Percentiles rank a stretch among this genome's conserved stretches.
These are phyloP conservation scores for Nesogale talazaci DNA, from an alignment of 2,113 vertebrate genomes.

Conservation along the genomic window DNA sequence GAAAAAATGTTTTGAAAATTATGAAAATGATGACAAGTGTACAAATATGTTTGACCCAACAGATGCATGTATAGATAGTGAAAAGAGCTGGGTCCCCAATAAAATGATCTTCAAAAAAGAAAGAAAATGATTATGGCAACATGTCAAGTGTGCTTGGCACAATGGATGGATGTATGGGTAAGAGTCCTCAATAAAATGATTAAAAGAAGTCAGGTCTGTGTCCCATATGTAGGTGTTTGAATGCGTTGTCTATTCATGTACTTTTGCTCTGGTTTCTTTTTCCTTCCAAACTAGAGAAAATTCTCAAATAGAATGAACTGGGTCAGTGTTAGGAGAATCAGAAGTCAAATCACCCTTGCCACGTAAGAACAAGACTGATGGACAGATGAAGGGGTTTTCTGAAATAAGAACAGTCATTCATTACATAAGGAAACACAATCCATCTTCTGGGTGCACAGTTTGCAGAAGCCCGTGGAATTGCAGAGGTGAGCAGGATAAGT, in stretches of 20 bases:
- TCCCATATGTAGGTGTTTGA: neutral
- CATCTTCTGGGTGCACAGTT: neutral
- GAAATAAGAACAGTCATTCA: neutral
- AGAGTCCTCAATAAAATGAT: too few species aligned
- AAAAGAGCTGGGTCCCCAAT: too few species aligned
- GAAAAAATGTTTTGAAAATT: too few species aligned
- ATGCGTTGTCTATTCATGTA: neutral
- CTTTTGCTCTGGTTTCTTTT: neutral
- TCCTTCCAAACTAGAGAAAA: neutral
- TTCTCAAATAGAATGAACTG: neutral
- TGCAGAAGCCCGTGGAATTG: neutral
- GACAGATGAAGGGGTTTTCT: neutral
- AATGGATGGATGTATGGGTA: too few species aligned
- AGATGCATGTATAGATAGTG: too few species aligned
- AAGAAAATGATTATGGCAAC: too few species aligned
- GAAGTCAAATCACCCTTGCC: neutral
- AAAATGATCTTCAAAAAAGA: too few species aligned
- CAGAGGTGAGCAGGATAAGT: neutral
- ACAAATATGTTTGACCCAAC: too few species aligned
- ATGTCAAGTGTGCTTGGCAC: too few species aligned
- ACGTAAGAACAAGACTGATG: neutral
- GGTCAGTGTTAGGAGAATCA: neutral
- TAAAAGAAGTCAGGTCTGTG: neutral
- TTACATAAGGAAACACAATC: neutral
- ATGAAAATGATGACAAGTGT: too few species aligned